Conservation (phyloP, 2,797 vertebrate species). For the Anolis apletophallus region DNA sequence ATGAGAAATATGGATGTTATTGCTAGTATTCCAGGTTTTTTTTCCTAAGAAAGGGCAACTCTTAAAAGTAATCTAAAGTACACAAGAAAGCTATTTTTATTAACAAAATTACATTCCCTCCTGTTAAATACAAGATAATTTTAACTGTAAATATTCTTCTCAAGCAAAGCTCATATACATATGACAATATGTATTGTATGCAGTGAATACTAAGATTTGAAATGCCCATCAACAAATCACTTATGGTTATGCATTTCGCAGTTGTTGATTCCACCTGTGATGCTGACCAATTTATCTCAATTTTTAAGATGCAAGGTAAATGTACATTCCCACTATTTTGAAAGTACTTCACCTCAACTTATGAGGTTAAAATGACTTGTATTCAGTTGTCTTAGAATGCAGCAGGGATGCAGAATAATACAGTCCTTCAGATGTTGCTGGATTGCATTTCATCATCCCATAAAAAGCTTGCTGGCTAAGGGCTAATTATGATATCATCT, state of each 20-base stretch:
- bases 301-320: not conserved
- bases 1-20: constrained; percentile 33
- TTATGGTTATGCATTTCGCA: not conserved
- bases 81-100: not conserved
- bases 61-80: constrained; percentile 18
- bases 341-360: not conserved
- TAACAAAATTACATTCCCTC: not conserved
- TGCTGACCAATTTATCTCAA: not conserved
- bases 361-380: not conserved
- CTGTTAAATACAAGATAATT: not conserved
- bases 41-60: not conserved
- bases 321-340: not conserved
- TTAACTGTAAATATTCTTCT: not conserved
- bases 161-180: not conserved
- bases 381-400: not conserved
- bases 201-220: not conserved
- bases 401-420: too few relatives aligned
- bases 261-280: not conserved
- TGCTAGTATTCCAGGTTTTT: not conserved
- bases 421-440: too few relatives aligned
- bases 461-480: too few relatives aligned
- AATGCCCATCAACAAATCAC: not conserved
- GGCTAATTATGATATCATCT: too few relatives aligned
- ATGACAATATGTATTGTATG: not conserved
- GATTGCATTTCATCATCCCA: too few relatives aligned